Evolutionary conservation across 2,797 vertebrate genomes (phyloP).

Genomic region (Sciurus vulgaris): DNA sequence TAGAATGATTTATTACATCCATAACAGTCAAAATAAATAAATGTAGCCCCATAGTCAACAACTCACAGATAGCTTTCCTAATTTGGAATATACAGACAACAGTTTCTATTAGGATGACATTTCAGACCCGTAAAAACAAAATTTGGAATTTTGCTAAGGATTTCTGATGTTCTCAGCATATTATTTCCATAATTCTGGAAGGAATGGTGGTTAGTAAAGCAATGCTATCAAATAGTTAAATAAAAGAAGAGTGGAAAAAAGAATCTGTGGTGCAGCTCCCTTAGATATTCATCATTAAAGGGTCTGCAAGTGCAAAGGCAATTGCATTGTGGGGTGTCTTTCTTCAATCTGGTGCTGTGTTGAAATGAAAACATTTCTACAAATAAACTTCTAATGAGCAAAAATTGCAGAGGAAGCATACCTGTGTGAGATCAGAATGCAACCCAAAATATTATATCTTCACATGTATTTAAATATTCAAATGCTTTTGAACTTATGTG

Average conservation of each 20-base stretch:
- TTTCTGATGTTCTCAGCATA: conserved; percentile 15
- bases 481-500: not conserved
- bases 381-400: not conserved
- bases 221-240: conserved; percentile 15
- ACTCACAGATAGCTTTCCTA: conserved; percentile 56
- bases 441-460: not conserved
- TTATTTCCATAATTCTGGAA: conserved; percentile 65
- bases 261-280: not conserved
- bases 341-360: not conserved
- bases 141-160: not conserved
- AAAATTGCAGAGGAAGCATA: not conserved
- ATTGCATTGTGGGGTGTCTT: not conserved
- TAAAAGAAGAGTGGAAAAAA: not conserved
- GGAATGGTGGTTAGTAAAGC: conserved; percentile 21
- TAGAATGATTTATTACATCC: conserved; percentile 81
- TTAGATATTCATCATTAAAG: not conserved
- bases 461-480: not conserved
- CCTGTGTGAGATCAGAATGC: not conserved
- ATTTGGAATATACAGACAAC: conserved; percentile 43
- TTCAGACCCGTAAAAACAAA: conserved; percentile 67
- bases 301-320: not conserved
- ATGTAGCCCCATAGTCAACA: not conserved
- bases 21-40: conserved; percentile 80
- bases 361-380: not conserved
- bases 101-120: conserved; percentile 69